These are phyloP conservation scores for Chouioia cunea DNA, from an alignment of 2,888 invertebrate species.

Conservation along the genomic window DNA sequence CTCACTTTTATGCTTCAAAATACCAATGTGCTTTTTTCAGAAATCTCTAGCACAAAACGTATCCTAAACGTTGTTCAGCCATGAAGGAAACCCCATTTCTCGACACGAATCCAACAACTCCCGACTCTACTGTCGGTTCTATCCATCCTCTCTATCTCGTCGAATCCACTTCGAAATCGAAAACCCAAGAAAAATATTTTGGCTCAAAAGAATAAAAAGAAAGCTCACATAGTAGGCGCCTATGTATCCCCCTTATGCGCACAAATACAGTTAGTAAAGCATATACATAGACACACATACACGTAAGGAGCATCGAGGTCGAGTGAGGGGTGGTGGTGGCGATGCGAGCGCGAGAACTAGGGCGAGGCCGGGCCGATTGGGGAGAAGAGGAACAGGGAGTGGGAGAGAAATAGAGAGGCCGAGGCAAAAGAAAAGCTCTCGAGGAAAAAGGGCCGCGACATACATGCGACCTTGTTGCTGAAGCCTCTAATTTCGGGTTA, in stretches of 20 bases:
- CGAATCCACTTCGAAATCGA: background rate
- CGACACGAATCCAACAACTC: too few relatives aligned
- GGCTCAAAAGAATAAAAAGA: background rate
- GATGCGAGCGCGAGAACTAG: conserved; percentile 41
- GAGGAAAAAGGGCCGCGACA: conserved; percentile 31
- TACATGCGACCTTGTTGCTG: conserved; percentile 11
- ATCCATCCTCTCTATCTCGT: too few relatives aligned
- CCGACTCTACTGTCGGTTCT: too few relatives aligned
- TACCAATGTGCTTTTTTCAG: too few relatives aligned
- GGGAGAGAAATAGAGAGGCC: background rate
- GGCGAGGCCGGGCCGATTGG: conserved; percentile 50
- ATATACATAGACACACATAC: background rate
- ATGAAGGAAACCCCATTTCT: too few relatives aligned
- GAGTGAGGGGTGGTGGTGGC: conserved; percentile 14
- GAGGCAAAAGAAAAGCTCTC: background rate
- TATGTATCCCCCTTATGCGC: too few relatives aligned
- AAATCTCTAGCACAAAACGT: too few relatives aligned
- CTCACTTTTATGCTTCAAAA: too few relatives aligned
- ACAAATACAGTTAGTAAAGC: background rate
- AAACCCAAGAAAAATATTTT: background rate
- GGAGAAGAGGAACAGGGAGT: conserved; percentile 15
- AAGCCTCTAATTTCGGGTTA: background rate
- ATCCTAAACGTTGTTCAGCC: too few relatives aligned
- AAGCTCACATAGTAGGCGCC: background rate
- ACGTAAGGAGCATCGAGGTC: conserved; percentile 16